Percentiles rank a stretch among this genome's conserved stretches.
Evolutionary conservation across 2,113 vertebrate species (phyloP).

Genomic region (Pimephales promelas): DNA sequence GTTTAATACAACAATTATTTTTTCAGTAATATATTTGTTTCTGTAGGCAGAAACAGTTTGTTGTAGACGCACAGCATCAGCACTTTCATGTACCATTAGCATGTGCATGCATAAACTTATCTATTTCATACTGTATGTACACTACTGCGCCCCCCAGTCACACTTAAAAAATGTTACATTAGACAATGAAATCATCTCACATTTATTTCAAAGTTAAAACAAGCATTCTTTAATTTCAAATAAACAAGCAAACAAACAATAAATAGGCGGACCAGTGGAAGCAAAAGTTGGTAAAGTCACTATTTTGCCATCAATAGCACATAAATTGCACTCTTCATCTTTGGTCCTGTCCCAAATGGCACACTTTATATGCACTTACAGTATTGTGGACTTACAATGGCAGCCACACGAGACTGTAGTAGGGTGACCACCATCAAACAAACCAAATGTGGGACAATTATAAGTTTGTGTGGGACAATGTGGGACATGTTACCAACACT

Average conservation of each 20-base stretch:
- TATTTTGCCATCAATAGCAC: neutral
- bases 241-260: neutral
- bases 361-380: too few species aligned
- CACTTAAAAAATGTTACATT: neutral
- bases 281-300: neutral
- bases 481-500: too few species aligned
- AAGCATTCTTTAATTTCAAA: neutral
- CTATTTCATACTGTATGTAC: neutral
- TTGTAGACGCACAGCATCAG: neutral
- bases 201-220: neutral
- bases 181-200: neutral
- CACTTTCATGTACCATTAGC: slow-evolving; percentile 12
- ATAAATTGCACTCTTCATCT: neutral
- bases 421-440: too few species aligned
- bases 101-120: neutral
- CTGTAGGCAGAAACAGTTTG: neutral
- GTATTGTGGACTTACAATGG: too few species aligned
- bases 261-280: neutral
- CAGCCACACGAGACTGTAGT: too few species aligned
- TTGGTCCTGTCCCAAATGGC: too few species aligned
- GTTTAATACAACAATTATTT: slow-evolving; percentile 30
- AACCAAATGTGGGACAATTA: too few species aligned
- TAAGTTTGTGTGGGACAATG: too few species aligned
- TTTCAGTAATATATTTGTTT: slow-evolving; percentile 19
- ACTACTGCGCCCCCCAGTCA: neutral